These are phyloP conservation scores for Copidosoma aretas DNA, from an alignment of 2,888 invertebrate genomes.

Conservation along the genomic window DNA sequence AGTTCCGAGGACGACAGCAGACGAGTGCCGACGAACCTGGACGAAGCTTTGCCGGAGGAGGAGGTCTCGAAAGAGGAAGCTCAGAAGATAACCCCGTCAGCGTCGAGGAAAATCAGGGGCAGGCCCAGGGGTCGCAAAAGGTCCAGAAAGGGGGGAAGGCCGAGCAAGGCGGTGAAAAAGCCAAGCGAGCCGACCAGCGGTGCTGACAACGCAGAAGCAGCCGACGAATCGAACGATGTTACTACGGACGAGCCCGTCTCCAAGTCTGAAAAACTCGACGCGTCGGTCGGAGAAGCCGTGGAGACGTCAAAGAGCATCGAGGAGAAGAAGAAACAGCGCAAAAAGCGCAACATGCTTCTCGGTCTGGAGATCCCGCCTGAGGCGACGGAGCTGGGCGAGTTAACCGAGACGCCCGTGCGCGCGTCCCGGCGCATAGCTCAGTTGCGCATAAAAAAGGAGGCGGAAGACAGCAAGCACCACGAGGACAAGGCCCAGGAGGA, in stretches of 20 bases:
- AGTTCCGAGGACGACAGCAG: slow-evolving; percentile 57
- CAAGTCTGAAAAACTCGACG: slow-evolving; percentile 23
- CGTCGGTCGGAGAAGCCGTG: not conserved
- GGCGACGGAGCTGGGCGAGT: slow-evolving; percentile 48
- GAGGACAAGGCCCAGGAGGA: slow-evolving; percentile 76
- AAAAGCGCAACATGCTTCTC: slow-evolving; percentile 61
- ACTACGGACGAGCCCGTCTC: slow-evolving; percentile 11
- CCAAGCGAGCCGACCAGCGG: slow-evolving; percentile 10
- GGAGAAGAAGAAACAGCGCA: slow-evolving; percentile 49
- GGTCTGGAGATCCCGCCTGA: slow-evolving; percentile 64
- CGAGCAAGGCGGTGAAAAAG: not conserved
- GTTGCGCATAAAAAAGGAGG: slow-evolving; percentile 85
- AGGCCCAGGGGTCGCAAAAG: slow-evolving; percentile 43
- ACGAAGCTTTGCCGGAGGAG: slow-evolving; percentile 10
- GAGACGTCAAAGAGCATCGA: slow-evolving; percentile 7
- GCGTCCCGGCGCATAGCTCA: slow-evolving; percentile 87
- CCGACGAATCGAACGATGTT: slow-evolving; percentile 23
- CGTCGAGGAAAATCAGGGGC: slow-evolving; percentile 37
- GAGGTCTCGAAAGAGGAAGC: slow-evolving; percentile 39
- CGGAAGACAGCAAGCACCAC: slow-evolving; percentile 70
- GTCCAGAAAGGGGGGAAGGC: not conserved
- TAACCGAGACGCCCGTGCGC: slow-evolving; percentile 68
- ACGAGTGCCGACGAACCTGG: not conserved
- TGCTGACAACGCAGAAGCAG: slow-evolving; percentile 17
- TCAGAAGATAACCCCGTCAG: slow-evolving; percentile 9